phyloP scores from a whole-genome alignment of 30 jellyfish, hydroid and myxozoan genomes.

The Aurelia sp. region DNA sequence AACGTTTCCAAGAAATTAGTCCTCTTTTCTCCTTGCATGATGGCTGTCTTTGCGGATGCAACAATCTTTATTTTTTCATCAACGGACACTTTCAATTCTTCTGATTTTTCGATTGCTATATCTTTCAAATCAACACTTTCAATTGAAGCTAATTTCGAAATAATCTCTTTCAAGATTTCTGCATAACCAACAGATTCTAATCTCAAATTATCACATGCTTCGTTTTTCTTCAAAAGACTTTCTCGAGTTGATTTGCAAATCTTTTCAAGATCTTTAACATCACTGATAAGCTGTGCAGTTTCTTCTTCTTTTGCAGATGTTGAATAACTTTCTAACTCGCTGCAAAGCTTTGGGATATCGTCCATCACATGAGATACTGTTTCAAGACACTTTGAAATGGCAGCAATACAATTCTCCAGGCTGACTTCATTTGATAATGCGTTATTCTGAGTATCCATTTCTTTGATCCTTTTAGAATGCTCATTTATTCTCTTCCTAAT shows the following conservation, averaged over 20 bases:
- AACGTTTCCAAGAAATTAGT: neutral
- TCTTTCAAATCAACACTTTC: neutral
- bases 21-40: slow-evolving; percentile 1
- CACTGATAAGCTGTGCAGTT: slow-evolving; percentile 9
- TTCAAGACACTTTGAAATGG: slow-evolving; percentile 25
- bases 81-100: neutral
- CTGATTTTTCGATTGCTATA: neutral
- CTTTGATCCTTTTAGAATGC: slow-evolving; percentile 5
- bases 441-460: neutral
- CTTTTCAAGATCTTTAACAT: slow-evolving; percentile 31
- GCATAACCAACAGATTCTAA: slow-evolving; percentile 9
- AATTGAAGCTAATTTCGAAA: neutral
- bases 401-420: slow-evolving; percentile 24
- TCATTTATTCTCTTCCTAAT: slow-evolving; percentile 8
- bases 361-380: slow-evolving; percentile 21
- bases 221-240: slow-evolving; percentile 10
- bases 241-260: slow-evolving; percentile 30
- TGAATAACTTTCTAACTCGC: slow-evolving; percentile 7
- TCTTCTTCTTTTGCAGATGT: neutral
- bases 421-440: neutral
- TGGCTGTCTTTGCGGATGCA: neutral
- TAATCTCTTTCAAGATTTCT: slow-evolving; percentile 13
- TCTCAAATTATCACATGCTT: neutral
- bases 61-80: slow-evolving; percentile 9
- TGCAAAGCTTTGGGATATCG: slow-evolving; percentile 46